These are phyloP conservation scores for Acanthiza pusilla DNA, from an alignment of 2,797 vertebrate species.

Conservation along the genomic window DNA sequence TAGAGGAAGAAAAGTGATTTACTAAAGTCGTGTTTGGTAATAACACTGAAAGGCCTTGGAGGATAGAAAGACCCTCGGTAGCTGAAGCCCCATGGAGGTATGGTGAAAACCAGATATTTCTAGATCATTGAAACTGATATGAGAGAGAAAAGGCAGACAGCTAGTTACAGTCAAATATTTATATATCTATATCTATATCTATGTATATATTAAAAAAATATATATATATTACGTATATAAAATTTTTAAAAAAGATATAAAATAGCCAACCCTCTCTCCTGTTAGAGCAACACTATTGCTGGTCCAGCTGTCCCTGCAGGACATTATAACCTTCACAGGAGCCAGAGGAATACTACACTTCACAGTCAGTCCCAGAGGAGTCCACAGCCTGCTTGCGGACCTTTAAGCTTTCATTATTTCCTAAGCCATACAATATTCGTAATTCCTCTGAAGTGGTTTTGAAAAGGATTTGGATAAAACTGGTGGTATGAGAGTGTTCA, in stretches of 20 bases:
- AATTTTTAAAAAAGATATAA: too few relatives aligned
- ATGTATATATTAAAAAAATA: too few relatives aligned
- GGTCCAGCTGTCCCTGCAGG: not conserved
- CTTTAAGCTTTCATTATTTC: not conserved
- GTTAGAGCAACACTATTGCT: not conserved
- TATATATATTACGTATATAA: too few relatives aligned
- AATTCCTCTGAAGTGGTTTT: not conserved
- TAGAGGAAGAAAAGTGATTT: not conserved
- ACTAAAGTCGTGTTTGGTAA: not conserved
- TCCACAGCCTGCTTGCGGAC: not conserved
- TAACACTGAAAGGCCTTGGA: not conserved
- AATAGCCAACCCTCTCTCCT: not conserved
- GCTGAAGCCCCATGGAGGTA: not conserved
- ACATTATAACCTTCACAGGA: not conserved
- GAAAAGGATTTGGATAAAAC: not conserved
- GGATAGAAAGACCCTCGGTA: not conserved
- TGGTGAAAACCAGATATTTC: not conserved
- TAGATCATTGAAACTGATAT: fast-evolving
- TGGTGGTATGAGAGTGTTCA: not conserved
- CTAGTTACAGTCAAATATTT: not conserved
- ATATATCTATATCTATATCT: too few relatives aligned
- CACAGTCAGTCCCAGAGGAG: not conserved
- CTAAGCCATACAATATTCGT: not conserved
- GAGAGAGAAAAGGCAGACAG: not conserved
- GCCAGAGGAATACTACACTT: fast-evolving